Conservation (phyloP, 2,797 vertebrate species). For the Darevskia mixta region DNA sequence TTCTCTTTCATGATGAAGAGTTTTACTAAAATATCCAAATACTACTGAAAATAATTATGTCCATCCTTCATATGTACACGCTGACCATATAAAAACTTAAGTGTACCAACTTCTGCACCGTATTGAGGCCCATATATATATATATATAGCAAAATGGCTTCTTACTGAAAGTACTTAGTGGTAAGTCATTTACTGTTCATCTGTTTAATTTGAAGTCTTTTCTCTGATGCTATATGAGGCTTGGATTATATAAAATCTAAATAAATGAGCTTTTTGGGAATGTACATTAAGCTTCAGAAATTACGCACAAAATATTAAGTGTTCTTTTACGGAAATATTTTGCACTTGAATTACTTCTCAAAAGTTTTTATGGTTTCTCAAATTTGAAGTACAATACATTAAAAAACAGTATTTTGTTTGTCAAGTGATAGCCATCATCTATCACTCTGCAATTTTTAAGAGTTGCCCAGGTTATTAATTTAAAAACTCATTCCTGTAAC, state of each 20-base stretch:
- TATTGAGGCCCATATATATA: neutral
- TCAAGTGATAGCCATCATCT: slow-evolving; percentile 10
- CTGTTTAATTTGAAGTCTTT: neutral
- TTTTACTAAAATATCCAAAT: neutral
- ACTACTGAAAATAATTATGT: neutral
- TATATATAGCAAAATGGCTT: neutral
- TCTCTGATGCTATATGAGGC: neutral
- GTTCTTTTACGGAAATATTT: neutral
- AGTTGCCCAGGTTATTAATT: slow-evolving; percentile 29
- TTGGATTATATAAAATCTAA: neutral
- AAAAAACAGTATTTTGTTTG: slow-evolving; percentile 31
- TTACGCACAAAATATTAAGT: slow-evolving; percentile 36
- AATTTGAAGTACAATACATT: slow-evolving; percentile 15
- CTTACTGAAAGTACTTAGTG: neutral
- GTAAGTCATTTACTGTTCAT: neutral
- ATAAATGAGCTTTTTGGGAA: slow-evolving; percentile 23
- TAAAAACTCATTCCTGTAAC: slow-evolving; percentile 20
- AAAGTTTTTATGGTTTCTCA: neutral
- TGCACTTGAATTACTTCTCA: slow-evolving; percentile 10
- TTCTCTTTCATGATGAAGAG: neutral
- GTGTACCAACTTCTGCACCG: neutral
- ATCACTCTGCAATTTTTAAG: slow-evolving; percentile 30
- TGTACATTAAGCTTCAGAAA: slow-evolving; percentile 46
- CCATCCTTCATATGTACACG: neutral
- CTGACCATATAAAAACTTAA: neutral